Evolutionary conservation across 2,888 invertebrate genomes (phyloP).

Genomic region (Cylloceria caligata): DNA sequence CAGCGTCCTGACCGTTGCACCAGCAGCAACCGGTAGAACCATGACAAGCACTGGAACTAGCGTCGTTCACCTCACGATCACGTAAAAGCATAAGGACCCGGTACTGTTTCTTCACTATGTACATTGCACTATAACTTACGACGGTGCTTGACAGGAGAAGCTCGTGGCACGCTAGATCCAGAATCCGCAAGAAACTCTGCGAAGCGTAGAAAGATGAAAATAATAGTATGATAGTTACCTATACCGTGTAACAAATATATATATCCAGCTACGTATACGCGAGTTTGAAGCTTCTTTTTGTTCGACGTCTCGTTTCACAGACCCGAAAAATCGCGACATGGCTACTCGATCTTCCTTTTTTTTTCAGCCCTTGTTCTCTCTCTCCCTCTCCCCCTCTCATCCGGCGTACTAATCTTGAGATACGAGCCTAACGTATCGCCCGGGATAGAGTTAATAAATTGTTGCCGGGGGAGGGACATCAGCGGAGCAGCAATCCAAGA

Average conservation of each 20-base stretch:
- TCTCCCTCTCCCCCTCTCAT: neutral
- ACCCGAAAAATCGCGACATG: neutral
- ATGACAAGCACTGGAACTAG: constrained; percentile 12
- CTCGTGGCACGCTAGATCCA: constrained; percentile 2
- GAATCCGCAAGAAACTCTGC: constrained; percentile 11
- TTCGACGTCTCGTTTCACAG: constrained; percentile 19
- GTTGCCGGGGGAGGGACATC: neutral
- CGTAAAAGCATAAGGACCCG: constrained; percentile 39
- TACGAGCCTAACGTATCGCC: constrained; percentile 13
- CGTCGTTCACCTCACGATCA: constrained; percentile 46
- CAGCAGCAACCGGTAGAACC: constrained; percentile 7
- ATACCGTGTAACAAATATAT: neutral
- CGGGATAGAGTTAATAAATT: constrained; percentile 34
- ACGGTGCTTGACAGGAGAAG: constrained; percentile 41
- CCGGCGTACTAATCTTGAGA: constrained; percentile 29
- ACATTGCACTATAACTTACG: neutral
- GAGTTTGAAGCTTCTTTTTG: neutral
- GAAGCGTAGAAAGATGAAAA: constrained; percentile 29
- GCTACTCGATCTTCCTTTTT: neutral
- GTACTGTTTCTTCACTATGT: constrained; percentile 8
- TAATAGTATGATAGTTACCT: constrained; percentile 2
- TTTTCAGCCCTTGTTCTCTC: neutral
- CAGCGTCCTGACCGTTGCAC: constrained; percentile 10
- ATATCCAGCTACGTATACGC: neutral
- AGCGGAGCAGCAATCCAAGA: neutral